These are phyloP conservation scores for Eupristina koningsbergeri DNA, from an alignment of 1,140 invertebrate species.

Conservation along the genomic window DNA sequence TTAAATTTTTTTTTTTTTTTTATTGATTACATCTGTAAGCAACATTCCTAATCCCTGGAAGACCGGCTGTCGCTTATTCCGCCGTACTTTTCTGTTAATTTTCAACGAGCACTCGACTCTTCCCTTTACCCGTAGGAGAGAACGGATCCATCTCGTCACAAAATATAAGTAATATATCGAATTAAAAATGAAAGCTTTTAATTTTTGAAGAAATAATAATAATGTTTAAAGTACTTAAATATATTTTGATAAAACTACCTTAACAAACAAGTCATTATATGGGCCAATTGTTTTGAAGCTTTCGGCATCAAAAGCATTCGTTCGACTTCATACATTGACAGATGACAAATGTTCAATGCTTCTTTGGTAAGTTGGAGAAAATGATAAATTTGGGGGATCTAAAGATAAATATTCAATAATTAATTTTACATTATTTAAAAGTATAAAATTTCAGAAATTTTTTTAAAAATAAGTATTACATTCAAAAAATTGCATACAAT, in stretches of 20 bases:
- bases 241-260: constrained; percentile 59
- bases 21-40: no score
- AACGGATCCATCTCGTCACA: no score
- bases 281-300: constrained; percentile 74
- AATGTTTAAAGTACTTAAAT: background rate
- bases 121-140: no score
- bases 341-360: constrained; percentile 68
- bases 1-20: no score
- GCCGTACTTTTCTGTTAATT: no score
- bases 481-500: constrained; percentile 9
- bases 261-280: constrained; percentile 77
- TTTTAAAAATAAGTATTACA: background rate
- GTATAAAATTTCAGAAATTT: background rate
- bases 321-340: constrained; percentile 78
- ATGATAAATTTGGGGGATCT: constrained; percentile 75
- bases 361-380: constrained; percentile 76
- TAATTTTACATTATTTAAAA: background rate
- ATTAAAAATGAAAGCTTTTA: no score
- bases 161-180: no score
- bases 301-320: constrained; percentile 76
- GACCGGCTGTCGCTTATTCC: no score
- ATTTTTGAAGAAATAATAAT: no score
- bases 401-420: constrained; percentile 35
- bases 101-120: no score
- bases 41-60: no score